Percentiles rank a stretch among this genome's conserved stretches.
Conservation (phyloP, 2,113 vertebrate genomes). For the Hiodon alosoides region DNA sequence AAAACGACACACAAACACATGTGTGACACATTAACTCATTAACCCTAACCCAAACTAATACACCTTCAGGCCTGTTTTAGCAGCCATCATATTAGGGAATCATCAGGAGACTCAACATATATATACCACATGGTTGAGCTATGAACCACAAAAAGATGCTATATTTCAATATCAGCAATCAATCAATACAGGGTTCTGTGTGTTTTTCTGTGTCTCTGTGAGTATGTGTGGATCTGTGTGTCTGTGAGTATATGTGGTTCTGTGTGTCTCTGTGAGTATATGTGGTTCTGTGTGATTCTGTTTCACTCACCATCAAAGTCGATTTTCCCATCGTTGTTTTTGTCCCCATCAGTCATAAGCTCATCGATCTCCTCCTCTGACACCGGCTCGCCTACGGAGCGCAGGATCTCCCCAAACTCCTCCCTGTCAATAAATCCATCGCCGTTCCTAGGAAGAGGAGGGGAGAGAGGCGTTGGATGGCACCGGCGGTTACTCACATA, state of each 20-base stretch:
- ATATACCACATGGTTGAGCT: too few relatives aligned
- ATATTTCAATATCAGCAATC: too few relatives aligned
- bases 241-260: neutral
- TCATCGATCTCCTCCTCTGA: constrained; percentile 69
- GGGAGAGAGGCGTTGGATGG: neutral
- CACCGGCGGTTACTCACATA: neutral
- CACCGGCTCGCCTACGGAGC: constrained; percentile 54
- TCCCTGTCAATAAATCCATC: constrained; percentile 69
- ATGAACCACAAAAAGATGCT: too few relatives aligned
- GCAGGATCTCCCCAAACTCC: constrained; percentile 63
- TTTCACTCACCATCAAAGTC: constrained; percentile 68
- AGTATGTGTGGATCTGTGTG: neutral
- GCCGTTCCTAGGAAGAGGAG: constrained; percentile 50
- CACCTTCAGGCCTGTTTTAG: too few relatives aligned
- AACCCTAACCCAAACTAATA: neutral
- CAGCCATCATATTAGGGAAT: too few relatives aligned
- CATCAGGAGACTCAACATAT: too few relatives aligned
- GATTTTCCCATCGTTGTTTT: constrained; percentile 68
- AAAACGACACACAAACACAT: neutral
- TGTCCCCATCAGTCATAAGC: constrained; percentile 64
- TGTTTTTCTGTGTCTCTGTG: neutral
- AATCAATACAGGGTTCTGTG: neutral
- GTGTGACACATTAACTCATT: neutral
- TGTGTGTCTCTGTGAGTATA: neutral
- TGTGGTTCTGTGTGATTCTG: neutral